Conservation (phyloP, 2,797 vertebrate species). For the Rhinogobio ventralis region DNA sequence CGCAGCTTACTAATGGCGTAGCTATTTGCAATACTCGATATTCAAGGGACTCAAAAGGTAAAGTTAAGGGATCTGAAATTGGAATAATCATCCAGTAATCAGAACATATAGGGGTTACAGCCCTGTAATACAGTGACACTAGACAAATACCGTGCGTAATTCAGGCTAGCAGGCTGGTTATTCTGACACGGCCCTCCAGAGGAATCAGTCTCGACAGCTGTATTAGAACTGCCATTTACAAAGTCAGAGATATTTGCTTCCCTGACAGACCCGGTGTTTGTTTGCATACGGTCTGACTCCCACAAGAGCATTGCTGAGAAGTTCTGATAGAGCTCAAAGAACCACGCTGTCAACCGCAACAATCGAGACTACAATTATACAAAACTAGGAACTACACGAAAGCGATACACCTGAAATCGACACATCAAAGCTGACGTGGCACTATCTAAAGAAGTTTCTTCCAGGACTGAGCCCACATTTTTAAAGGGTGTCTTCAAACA, state of each 20-base stretch:
- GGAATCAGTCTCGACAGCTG: slow-evolving; percentile 34
- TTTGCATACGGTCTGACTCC: slow-evolving; percentile 24
- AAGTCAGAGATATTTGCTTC: slow-evolving; percentile 32
- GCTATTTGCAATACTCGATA: not conserved
- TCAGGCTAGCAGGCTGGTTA: slow-evolving; percentile 38
- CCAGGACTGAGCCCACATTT: not conserved
- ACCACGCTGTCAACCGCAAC: slow-evolving; percentile 1
- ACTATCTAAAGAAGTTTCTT: slow-evolving; percentile 8
- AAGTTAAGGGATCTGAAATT: not conserved
- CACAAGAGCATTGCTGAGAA: not conserved
- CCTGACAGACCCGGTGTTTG: slow-evolving; percentile 10
- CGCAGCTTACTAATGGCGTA: not conserved
- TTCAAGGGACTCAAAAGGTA: not conserved
- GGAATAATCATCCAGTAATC: not conserved
- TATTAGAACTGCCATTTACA: slow-evolving; percentile 33
- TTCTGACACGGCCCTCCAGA: slow-evolving; percentile 34
- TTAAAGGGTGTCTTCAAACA: slow-evolving; percentile 1
- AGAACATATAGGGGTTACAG: not conserved
- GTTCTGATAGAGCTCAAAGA: slow-evolving; percentile 13
- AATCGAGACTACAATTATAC: not conserved
- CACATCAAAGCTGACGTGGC: not conserved
- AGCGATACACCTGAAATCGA: slow-evolving; percentile 13
- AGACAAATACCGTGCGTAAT: not conserved
- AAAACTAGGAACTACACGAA: not conserved
- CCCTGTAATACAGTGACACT: not conserved